Evolutionary conservation across 2,113 vertebrate genomes (phyloP).

Genomic region (Scomber scombrus): DNA sequence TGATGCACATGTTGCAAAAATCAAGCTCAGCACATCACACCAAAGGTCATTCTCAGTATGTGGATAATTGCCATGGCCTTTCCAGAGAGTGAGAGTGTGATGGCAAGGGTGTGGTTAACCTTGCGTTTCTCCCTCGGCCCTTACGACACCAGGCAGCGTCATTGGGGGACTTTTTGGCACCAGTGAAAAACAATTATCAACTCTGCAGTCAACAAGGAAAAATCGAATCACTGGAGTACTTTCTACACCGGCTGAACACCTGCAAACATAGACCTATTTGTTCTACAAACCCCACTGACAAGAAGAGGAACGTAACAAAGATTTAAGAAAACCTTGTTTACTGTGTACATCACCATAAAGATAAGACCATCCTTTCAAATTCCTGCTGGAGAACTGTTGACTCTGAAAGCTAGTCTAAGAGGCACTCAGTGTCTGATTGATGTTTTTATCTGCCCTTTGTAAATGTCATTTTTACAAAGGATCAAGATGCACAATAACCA

Average conservation of each 20-base stretch:
- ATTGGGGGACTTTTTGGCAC: constrained; percentile 13
- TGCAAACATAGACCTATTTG: constrained; percentile 12
- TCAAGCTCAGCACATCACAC: constrained; percentile 16
- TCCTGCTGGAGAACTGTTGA: neutral
- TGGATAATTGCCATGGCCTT: constrained; percentile 67
- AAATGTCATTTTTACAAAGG: constrained; percentile 11
- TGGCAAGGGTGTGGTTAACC: constrained; percentile 21
- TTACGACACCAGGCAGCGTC: constrained; percentile 12
- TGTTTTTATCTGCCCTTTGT: constrained; percentile 7
- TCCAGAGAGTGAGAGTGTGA: constrained; percentile 33
- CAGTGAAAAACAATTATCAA: constrained; percentile 44
- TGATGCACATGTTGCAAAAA: constrained; percentile 6
- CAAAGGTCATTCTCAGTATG: constrained; percentile 60
- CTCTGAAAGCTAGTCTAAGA: constrained; percentile 29
- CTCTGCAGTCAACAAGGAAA: constrained; percentile 26
- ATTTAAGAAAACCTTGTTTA: constrained; percentile 23
- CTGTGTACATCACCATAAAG: constrained; percentile 33
- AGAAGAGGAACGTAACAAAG: neutral
- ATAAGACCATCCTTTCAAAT: constrained; percentile 22
- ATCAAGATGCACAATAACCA: neutral
- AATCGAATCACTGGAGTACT: constrained; percentile 5
- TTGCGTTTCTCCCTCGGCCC: constrained; percentile 10
- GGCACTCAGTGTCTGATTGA: constrained; percentile 1
- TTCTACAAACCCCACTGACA: neutral
- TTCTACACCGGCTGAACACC: constrained; percentile 36